Conservation (phyloP, 1,140 invertebrate species). For the Bombus impatiens region DNA sequence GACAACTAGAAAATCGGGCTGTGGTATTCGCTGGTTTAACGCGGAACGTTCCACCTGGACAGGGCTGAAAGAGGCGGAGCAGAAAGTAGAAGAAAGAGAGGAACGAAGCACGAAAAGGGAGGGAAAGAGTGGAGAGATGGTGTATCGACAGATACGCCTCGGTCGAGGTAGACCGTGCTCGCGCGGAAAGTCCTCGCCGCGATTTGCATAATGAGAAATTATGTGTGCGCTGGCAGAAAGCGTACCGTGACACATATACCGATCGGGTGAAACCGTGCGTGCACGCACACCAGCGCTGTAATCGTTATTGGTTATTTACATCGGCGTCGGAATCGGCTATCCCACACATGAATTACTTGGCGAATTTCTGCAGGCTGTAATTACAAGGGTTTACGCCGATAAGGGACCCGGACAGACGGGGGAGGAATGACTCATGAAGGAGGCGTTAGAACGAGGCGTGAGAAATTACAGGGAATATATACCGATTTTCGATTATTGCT, state of each 20-base stretch:
- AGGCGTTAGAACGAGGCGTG: conserved; percentile 30
- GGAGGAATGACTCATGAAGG: conserved; percentile 41
- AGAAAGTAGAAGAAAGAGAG: neutral
- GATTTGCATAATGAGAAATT: conserved; percentile 74
- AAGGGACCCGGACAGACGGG: neutral
- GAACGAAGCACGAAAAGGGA: neutral
- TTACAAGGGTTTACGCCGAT: conserved; percentile 49
- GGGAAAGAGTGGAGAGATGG: neutral
- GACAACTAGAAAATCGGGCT: conserved; percentile 30
- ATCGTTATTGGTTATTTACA: conserved; percentile 70
- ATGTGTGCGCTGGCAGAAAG: conserved; percentile 57
- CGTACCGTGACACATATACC: conserved; percentile 38
- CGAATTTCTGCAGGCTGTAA: conserved; percentile 55
- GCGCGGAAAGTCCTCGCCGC: conserved; percentile 34
- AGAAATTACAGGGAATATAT: conserved; percentile 51
- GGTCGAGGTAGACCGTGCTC: conserved; percentile 27
- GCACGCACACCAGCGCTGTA: conserved; percentile 31
- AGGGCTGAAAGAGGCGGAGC: neutral
- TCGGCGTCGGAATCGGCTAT: conserved; percentile 43
- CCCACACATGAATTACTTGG: conserved; percentile 57
- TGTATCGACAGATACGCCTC: conserved; percentile 38
- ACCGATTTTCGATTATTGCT: conserved; percentile 55
- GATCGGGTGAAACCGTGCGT: neutral
- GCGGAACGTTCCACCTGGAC: no score
- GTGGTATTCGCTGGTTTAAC: conserved; percentile 14